These are phyloP conservation scores for Seriola rivoliana DNA, from an alignment of 2,113 vertebrate species.

Conservation along the genomic window DNA sequence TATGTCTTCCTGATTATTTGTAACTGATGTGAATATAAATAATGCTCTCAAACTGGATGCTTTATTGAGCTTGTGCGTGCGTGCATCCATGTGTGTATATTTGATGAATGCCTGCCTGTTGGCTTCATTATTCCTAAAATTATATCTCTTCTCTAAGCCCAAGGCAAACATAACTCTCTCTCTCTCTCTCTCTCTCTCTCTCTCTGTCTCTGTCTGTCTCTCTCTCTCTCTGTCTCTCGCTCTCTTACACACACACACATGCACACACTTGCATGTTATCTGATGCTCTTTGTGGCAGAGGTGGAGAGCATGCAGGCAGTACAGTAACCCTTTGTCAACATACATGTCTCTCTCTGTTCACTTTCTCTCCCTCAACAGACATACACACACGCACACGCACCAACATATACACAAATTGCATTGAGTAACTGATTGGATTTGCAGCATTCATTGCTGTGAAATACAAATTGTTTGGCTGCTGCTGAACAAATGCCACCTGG, in stretches of 20 bases:
- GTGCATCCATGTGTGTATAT: conserved; percentile 45
- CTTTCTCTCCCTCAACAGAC: conserved; percentile 12
- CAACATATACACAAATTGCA: conserved; percentile 13
- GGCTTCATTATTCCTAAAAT: conserved; percentile 53
- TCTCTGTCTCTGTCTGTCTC: not conserved
- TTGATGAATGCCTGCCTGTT: conserved; percentile 43
- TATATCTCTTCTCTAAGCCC: conserved; percentile 20
- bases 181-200: not conserved
- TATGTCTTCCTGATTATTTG: conserved; percentile 58
- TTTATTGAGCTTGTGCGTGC: conserved; percentile 43
- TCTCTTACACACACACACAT: conserved; percentile 18
- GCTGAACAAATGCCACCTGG: conserved; percentile 71
- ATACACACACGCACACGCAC: not conserved
- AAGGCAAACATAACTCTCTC: not conserved
- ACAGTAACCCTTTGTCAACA: conserved; percentile 58
- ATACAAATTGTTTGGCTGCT: conserved; percentile 74
- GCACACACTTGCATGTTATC: conserved; percentile 43
- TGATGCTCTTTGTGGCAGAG: conserved; percentile 59
- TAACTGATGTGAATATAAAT: conserved; percentile 45
- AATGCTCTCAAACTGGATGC: conserved; percentile 14
- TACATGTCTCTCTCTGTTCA: conserved; percentile 6
- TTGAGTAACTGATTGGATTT: conserved; percentile 61
- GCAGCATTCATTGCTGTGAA: conserved; percentile 53
- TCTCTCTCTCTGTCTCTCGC: not conserved
- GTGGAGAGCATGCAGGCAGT: conserved; percentile 33